Conservation (phyloP, 2,113 vertebrate genomes). For the Ceratotherium simum region DNA sequence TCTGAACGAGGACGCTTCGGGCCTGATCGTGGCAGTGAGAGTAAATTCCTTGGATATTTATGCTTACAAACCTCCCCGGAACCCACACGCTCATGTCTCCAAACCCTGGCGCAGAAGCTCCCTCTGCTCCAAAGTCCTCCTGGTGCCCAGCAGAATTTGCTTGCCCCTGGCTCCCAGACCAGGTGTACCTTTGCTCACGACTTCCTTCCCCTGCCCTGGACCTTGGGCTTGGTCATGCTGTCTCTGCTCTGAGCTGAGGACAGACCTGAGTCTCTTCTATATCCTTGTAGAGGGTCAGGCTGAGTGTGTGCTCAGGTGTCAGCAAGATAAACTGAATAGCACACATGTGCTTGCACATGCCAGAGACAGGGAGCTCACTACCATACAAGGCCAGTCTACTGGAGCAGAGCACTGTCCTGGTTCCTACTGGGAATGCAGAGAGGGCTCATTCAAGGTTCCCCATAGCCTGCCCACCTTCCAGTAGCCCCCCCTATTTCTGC, state of each 20-base stretch:
- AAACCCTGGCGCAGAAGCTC: not conserved
- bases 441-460: not conserved
- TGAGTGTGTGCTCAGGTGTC: not conserved
- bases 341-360: rapidly evolving
- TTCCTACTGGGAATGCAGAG: not conserved
- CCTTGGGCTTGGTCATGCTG: not conserved
- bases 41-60: rapidly evolving
- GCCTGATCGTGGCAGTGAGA: rapidly evolving
- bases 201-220: not conserved
- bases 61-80: not conserved
- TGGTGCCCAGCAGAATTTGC: not conserved
- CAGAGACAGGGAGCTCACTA: not conserved
- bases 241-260: not conserved
- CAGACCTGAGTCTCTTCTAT: not conserved
- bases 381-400: rapidly evolving
- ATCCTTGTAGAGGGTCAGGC: not conserved
- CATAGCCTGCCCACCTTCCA: not conserved
- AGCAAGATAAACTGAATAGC: not conserved
- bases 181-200: not conserved
- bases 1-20: not conserved
- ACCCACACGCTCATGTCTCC: rapidly evolving
- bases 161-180: not conserved
- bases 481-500: rapidly evolving
- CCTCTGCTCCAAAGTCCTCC: not conserved
- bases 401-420: not conserved